Percentiles rank a stretch among this genome's conserved stretches.
phyloP scores from a whole-genome alignment of 2,797 vertebrate genomes.

The Sebastes matsubarae region DNA sequence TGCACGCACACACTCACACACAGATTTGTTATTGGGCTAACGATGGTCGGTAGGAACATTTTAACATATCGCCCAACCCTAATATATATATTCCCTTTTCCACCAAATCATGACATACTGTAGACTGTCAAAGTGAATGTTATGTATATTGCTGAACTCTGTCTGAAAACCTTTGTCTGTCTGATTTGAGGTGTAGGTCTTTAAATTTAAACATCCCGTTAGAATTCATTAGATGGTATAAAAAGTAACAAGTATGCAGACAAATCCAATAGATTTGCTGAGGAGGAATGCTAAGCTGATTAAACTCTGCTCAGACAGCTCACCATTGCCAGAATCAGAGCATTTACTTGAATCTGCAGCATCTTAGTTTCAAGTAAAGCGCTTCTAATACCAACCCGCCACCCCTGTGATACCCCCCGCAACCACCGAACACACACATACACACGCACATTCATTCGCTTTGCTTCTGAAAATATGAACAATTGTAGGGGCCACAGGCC shows the following conservation, averaged over 20 bases:
- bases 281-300: slow-evolving; percentile 75
- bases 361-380: slow-evolving; percentile 68
- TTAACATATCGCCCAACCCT: no score
- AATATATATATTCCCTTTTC: no score
- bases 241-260: neutral
- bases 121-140: neutral
- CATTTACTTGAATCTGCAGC: slow-evolving; percentile 60
- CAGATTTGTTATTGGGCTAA: no score
- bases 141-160: neutral
- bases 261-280: neutral
- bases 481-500: slow-evolving; percentile 2
- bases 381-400: slow-evolving; percentile 7
- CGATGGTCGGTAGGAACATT: no score
- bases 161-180: slow-evolving; percentile 30
- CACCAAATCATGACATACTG: neutral
- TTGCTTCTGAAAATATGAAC: slow-evolving; percentile 17
- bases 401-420: neutral
- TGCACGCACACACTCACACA: no score
- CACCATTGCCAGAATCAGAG: slow-evolving; percentile 57
- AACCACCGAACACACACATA: slow-evolving; percentile 7
- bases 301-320: slow-evolving; percentile 73
- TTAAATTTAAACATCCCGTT: slow-evolving; percentile 54
- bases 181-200: slow-evolving; percentile 40
- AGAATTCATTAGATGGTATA: slow-evolving; percentile 72
- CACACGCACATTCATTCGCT: neutral